phyloP scores from a whole-genome alignment of 2,797 vertebrate species.

The Dendrocincla fuliginosa region DNA sequence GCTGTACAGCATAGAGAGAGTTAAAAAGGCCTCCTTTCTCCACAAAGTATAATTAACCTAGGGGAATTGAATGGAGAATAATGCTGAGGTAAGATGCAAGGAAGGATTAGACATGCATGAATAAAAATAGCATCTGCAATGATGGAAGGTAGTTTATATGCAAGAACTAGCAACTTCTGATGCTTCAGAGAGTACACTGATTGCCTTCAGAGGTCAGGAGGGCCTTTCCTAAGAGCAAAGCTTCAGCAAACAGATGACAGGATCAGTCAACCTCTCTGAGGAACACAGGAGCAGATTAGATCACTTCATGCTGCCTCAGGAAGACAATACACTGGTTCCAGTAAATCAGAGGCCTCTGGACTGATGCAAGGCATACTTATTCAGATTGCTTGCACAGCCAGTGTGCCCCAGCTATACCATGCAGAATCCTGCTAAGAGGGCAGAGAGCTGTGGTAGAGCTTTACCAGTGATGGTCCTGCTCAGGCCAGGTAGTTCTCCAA shows the following conservation, averaged over 20 bases:
- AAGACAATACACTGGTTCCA: not conserved
- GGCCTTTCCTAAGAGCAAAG: not conserved
- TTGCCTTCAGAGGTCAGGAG: constrained; percentile 31
- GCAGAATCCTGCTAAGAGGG: not conserved
- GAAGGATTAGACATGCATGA: constrained; percentile 53
- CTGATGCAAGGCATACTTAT: not conserved
- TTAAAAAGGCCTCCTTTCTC: not conserved
- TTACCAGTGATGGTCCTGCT: not conserved
- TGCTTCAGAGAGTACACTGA: not conserved
- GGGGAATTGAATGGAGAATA: constrained; percentile 9
- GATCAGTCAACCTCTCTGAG: not conserved
- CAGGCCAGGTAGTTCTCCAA: not conserved
- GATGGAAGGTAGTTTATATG: constrained; percentile 43
- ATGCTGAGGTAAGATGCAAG: constrained; percentile 54
- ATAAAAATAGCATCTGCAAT: constrained; percentile 52
- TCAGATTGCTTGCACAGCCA: not conserved
- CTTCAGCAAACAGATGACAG: not conserved
- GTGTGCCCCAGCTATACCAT: not conserved
- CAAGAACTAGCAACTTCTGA: constrained; percentile 39
- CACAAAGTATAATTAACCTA: not conserved
- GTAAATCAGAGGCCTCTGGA: not conserved
- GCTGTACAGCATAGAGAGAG: not conserved
- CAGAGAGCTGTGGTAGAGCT: not conserved
- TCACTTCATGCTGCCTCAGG: not conserved
- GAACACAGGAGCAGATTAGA: not conserved